phyloP scores from a whole-genome alignment of 2,888 invertebrate species.

The Masnerella sp. region DNA sequence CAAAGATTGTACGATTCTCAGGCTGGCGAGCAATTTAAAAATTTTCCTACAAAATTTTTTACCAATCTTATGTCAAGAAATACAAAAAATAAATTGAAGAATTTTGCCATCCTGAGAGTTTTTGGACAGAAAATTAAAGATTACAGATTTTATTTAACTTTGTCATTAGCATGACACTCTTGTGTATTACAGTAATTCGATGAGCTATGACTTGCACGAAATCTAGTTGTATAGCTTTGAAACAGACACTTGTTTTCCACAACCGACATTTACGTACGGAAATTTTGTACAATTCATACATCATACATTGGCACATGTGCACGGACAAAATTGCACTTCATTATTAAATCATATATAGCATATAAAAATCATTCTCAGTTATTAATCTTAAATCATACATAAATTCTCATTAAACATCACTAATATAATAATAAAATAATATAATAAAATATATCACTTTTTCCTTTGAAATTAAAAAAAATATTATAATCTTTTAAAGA shows the following conservation, averaged over 20 bases:
- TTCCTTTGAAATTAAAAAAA: no score
- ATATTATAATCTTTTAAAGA: no score
- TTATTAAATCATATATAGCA: no score
- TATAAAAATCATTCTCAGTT: no score
- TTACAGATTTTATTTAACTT: conserved; percentile 66
- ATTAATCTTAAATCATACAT: no score
- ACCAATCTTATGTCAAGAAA: no score
- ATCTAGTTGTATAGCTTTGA: conserved; percentile 60
- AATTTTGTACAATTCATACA: conserved; percentile 22
- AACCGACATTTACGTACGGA: conserved; percentile 30
- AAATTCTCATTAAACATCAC: no score
- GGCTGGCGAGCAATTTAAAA: no score
- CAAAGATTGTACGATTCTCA: neutral
- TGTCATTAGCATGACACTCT: conserved; percentile 68
- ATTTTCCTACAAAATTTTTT: no score
- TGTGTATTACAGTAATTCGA: conserved; percentile 64
- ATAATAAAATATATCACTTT: no score
- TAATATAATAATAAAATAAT: no score
- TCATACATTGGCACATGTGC: conserved; percentile 37
- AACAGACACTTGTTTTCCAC: conserved; percentile 58
- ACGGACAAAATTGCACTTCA: conserved; percentile 46
- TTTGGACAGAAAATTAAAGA: conserved; percentile 17
- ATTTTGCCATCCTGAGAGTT: conserved; percentile 43
- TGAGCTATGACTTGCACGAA: conserved; percentile 71
- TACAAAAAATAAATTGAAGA: no score